Base-by-base conservation (phyloP, 2,797 vertebrate species). In the Ibycter americanus region DNA sequence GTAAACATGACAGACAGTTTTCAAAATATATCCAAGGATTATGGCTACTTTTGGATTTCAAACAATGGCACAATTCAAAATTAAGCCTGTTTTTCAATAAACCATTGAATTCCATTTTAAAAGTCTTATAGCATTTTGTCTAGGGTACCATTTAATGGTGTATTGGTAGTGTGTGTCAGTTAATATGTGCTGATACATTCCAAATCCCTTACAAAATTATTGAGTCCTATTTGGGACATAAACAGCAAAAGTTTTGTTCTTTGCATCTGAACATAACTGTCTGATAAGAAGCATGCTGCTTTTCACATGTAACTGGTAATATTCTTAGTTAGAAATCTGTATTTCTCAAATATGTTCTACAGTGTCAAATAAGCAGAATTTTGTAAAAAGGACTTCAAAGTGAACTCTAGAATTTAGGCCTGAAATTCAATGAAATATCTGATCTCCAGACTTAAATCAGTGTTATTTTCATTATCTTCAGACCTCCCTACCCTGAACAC, bases 401-500 rank as follows among this genome's bases (percentile, higher is more conserved):
- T 42, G 61, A 83, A 36, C 36, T 65, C 74, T 62, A 51, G 29
- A 77, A 78, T 88, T 89, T 78, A 67, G 9, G 82, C 1, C 4
- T 89, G 78, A 93, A 80, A 91, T 54, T 73, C 19, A 76, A 15
- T 31, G 5, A 63, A 83, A 93, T 58, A 31, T 56, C 47, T 85
- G 31, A 52, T 77, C 32, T 77, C 87, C 32, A 94, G 9, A 74
- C 79, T 88, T 85, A 91, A 81, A 80, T 47, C 29, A 58, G 31
- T 85, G 18, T 67, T 89, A 34, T 89, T 88, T 93, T 93, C 61
- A 79, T 88, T 93, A 22, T 91, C 84, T 95, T 82, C 93, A 96
- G 94, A 85, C 98, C 98, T 90, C 96, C 97, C 74, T 98, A 99
- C 66, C 97, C 98, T 36, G 71, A 96, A 85, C 98, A 98, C 12